Conservation (phyloP, 2,888 invertebrate genomes). For the Diachrysia chrysitis region DNA sequence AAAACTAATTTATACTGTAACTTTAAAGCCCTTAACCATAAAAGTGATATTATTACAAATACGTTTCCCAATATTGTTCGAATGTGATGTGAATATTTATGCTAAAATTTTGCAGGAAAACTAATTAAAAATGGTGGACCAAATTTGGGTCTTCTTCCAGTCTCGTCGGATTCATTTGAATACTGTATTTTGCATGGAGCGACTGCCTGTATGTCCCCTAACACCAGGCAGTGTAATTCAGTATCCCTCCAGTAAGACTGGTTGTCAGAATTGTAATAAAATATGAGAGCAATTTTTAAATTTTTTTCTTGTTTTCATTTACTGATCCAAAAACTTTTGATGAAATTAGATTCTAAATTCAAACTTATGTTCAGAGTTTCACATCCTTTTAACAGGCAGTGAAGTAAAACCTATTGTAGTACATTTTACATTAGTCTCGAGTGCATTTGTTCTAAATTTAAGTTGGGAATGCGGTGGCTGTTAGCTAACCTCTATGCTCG, state of each 20-base stretch:
- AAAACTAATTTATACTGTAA: not conserved
- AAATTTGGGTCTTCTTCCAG: no score
- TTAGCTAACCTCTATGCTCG: constrained; percentile 2
- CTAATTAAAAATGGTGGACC: not conserved
- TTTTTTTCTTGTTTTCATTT: no score
- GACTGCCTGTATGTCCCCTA: no score
- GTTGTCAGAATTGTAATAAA: no score
- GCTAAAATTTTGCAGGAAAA: not conserved
- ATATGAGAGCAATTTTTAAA: no score
- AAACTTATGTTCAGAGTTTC: not conserved
- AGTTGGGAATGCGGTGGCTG: not conserved
- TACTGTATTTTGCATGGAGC: no score
- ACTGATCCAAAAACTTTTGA: no score
- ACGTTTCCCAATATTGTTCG: constrained; percentile 4
- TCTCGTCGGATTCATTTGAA: no score
- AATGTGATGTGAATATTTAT: not conserved
- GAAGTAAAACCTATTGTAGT: not conserved
- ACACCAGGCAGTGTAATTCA: no score
- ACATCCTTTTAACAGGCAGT: not conserved
- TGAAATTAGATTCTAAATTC: not conserved
- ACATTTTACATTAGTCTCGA: not conserved
- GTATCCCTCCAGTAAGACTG: no score
- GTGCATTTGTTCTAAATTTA: constrained; percentile 6
- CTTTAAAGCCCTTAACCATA: not conserved
- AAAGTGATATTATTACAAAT: not conserved